A percentile compares a stretch with the other conserved stretches of the same genome.
These are phyloP conservation scores for Meloidogyne hapla DNA, from an alignment of 1,140 invertebrate species.

Conservation along the genomic window DNA sequence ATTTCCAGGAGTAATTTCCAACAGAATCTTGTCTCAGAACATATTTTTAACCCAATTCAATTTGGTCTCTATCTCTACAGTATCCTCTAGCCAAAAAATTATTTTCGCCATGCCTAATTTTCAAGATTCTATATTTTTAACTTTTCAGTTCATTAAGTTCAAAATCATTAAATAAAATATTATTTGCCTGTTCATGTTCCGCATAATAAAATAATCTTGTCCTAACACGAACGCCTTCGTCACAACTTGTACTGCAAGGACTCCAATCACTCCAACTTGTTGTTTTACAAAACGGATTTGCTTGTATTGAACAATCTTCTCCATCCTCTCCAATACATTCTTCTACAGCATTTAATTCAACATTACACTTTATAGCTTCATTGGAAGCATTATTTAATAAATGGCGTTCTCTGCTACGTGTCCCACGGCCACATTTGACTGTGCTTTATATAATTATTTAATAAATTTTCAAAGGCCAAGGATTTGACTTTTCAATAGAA, in stretches of 20 bases:
- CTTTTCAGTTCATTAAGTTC: too few species aligned
- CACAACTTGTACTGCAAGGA: constrained; percentile 75
- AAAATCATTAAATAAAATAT: too few species aligned
- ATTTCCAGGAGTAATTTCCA: too few species aligned
- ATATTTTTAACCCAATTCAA: too few species aligned
- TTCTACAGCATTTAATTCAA: constrained; percentile 65
- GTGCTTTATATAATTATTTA: constrained; percentile 59
- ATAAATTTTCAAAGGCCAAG: too few species aligned
- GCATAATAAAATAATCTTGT: constrained; percentile 64
- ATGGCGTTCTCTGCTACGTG: constrained; percentile 65
- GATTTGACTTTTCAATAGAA: too few species aligned
- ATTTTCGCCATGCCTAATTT: too few species aligned
- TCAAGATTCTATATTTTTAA: too few species aligned
- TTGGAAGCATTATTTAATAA: constrained; percentile 67
- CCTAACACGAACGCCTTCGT: constrained; percentile 70
- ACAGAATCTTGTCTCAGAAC: too few species aligned
- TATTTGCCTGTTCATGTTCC: constrained; percentile 53
- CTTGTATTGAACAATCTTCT: constrained; percentile 56
- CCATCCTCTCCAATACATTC: constrained; percentile 65
- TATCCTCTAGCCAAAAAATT: too few species aligned
- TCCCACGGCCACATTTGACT: constrained; percentile 70
- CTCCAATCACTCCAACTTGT: constrained; percentile 81
- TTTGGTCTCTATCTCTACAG: too few species aligned
- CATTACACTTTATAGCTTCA: constrained; percentile 58
- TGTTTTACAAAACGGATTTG: constrained; percentile 64